These are phyloP conservation scores for Hoplodrina ambigua DNA, from an alignment of 2,888 invertebrate genomes.

Conservation along the genomic window DNA sequence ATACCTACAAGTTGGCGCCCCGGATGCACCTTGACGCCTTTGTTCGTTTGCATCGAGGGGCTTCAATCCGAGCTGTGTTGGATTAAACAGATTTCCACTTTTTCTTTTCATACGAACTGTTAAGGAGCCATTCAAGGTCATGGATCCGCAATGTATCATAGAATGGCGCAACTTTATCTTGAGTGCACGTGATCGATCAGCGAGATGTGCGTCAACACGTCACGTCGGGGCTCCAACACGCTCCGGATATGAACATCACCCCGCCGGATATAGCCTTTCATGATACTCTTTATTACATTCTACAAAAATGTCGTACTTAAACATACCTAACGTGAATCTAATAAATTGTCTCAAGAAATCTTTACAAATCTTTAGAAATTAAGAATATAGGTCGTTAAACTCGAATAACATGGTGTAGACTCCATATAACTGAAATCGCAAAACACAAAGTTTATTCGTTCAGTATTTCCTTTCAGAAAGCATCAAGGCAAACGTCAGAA, in stretches of 20 bases:
- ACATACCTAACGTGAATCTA: too few relatives aligned
- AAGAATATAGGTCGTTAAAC: constrained; percentile 17
- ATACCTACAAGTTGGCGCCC: not conserved
- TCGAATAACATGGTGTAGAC: constrained; percentile 49
- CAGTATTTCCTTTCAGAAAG: constrained; percentile 70
- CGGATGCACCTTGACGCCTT: constrained; percentile 7
- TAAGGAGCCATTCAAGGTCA: not conserved
- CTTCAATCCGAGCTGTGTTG: not conserved
- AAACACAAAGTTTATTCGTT: constrained; percentile 70
- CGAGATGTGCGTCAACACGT: constrained; percentile 22
- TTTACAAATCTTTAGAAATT: constrained; percentile 2
- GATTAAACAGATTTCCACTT: not conserved
- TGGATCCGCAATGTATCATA: not conserved
- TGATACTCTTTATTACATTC: constrained; percentile 17
- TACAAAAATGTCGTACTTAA: not conserved
- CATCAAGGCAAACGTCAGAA: constrained; percentile 70
- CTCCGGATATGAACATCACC: constrained; percentile 24
- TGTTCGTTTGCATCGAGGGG: constrained; percentile 13
- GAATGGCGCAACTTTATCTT: constrained; percentile 9
- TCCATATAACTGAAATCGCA: constrained; percentile 65
- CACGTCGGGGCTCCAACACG: not conserved
- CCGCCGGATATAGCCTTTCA: constrained; percentile 37
- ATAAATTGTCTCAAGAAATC: not conserved
- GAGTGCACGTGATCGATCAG: constrained; percentile 30
- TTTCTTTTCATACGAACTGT: constrained; percentile 2